Percentiles rank a stretch among this genome's conserved stretches.
Evolutionary conservation across 2,888 invertebrate genomes (phyloP).

Genomic region (Sacculina carcini): DNA sequence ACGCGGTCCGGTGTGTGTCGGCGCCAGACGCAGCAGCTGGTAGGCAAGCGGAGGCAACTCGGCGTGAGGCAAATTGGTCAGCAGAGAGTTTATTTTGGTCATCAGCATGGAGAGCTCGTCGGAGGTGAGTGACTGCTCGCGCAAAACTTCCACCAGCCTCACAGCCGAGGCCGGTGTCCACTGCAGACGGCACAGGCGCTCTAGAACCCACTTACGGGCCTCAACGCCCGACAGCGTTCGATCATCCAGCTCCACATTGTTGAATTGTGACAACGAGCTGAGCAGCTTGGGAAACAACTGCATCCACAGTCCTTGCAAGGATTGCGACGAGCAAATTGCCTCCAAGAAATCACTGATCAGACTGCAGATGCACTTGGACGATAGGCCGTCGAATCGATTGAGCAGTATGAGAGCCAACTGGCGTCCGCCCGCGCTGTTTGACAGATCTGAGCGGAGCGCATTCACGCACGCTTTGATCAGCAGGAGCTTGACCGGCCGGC

Average conservation of each 20-base stretch:
- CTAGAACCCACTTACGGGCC: slow-evolving; percentile 8
- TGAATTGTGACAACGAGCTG: slow-evolving; percentile 3
- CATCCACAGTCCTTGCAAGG: slow-evolving; percentile 7
- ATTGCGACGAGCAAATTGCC: background rate
- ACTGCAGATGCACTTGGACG: background rate
- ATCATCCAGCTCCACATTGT: slow-evolving; percentile 8
- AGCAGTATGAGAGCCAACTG: background rate
- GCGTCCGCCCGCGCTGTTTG: background rate
- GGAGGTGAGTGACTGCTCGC: background rate
- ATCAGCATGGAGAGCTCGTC: background rate
- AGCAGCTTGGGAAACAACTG: slow-evolving; percentile 10
- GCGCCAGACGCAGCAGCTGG: background rate
- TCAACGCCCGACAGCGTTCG: slow-evolving; percentile 8
- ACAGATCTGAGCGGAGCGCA: background rate
- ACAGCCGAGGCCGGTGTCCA: slow-evolving; percentile 10
- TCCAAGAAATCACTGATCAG: background rate
- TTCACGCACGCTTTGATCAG: background rate
- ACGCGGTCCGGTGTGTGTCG: background rate
- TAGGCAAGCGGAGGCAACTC: background rate
- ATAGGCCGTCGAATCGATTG: background rate
- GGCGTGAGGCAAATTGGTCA: background rate
- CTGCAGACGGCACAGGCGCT: slow-evolving; percentile 7
- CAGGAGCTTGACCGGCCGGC: no score
- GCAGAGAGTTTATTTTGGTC: background rate
- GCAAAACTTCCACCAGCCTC: slow-evolving; percentile 9